These are phyloP conservation scores for Monoplex corrugatus DNA, from an alignment of 2,888 invertebrate species.

Conservation along the genomic window DNA sequence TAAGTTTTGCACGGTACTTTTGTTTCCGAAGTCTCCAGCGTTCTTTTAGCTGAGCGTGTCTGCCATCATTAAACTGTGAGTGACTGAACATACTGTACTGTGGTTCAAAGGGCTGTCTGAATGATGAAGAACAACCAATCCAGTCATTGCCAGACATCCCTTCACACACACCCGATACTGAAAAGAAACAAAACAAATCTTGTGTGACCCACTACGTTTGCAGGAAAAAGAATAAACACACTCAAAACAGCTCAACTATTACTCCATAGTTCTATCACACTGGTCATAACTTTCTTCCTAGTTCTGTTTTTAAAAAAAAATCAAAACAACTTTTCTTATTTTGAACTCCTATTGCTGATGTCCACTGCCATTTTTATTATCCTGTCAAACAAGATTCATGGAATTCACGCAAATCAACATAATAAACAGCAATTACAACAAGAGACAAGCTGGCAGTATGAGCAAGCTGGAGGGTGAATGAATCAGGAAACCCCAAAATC, in stretches of 20 bases:
- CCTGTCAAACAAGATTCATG: too few relatives aligned
- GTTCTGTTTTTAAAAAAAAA: too few relatives aligned
- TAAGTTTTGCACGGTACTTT: slow-evolving; percentile 14
- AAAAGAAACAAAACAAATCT: slow-evolving; percentile 21
- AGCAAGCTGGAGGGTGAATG: too few relatives aligned
- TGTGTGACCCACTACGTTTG: neutral
- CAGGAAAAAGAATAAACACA: neutral
- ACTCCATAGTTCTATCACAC: too few relatives aligned
- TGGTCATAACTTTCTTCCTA: too few relatives aligned
- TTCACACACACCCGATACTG: slow-evolving; percentile 10
- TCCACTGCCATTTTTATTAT: too few relatives aligned
- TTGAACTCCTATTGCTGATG: too few relatives aligned
- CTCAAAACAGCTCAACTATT: neutral
- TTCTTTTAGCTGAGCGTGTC: neutral
- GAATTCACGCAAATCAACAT: too few relatives aligned
- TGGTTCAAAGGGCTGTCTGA: neutral
- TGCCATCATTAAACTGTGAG: neutral
- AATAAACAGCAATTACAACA: too few relatives aligned
- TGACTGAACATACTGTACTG: neutral
- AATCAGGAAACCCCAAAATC: neutral
- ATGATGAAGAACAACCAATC: neutral
- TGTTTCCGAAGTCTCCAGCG: slow-evolving; percentile 23
- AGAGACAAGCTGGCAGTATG: too few relatives aligned
- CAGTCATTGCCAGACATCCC: neutral
- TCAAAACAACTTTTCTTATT: too few relatives aligned